Evolutionary conservation across 2,888 invertebrate species (phyloP).

Genomic region (Nomada goodeniana): DNA sequence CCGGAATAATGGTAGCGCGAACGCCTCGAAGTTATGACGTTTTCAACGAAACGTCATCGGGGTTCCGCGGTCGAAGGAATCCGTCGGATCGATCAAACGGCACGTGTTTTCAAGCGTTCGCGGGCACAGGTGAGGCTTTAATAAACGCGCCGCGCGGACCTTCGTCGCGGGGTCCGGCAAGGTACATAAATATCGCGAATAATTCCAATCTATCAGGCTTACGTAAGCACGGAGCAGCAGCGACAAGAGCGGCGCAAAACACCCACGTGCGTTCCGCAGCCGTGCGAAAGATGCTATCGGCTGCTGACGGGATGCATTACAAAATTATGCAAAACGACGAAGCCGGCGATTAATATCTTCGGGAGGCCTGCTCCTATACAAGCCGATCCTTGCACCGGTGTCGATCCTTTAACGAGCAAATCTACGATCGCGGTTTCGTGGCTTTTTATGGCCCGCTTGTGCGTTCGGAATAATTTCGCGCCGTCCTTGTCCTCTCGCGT

Average conservation of each 20-base stretch:
- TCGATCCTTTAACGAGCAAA: constrained; percentile 16
- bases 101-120: constrained; percentile 4
- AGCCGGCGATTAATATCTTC: constrained; percentile 69
- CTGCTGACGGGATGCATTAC: constrained; percentile 70
- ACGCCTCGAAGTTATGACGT: constrained; percentile 6
- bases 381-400: constrained; percentile 5
- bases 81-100: not conserved
- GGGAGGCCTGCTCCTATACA: constrained; percentile 29
- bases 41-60: constrained; percentile 20
- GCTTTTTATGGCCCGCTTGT: not conserved
- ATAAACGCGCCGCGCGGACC: constrained; percentile 12
- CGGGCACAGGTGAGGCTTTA: constrained; percentile 5
- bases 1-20: not conserved
- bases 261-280: constrained; percentile 67
- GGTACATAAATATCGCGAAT: constrained; percentile 57
- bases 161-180: constrained; percentile 24
- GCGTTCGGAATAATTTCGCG: not conserved
- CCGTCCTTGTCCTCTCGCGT: no score
- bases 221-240: constrained; percentile 53
- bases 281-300: constrained; percentile 71
- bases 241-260: constrained; percentile 50
- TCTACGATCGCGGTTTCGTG: not conserved
- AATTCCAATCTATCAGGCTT: constrained; percentile 61
- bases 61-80: not conserved
- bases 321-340: constrained; percentile 71